These are phyloP conservation scores for Uloborus plumipes DNA, from an alignment of 2,888 invertebrate species.

Conservation along the genomic window DNA sequence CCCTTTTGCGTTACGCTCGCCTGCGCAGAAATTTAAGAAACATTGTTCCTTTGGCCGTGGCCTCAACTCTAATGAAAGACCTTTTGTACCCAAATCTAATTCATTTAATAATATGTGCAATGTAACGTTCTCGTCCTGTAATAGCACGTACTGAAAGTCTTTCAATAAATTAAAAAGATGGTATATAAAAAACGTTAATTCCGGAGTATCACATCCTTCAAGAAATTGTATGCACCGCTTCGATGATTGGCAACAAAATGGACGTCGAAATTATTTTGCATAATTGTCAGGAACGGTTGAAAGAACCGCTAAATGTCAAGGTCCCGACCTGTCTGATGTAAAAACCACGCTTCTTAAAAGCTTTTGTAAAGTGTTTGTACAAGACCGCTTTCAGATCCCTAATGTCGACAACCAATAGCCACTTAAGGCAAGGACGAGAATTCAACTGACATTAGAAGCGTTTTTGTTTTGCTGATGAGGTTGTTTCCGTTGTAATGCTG, in stretches of 20 bases:
- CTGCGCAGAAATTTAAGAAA: no score
- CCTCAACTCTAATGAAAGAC: no score
- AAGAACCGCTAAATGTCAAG: slow-evolving; percentile 23
- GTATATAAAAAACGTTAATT: no score
- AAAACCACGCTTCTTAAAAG: background rate
- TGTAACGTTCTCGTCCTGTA: no score
- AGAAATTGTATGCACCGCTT: no score
- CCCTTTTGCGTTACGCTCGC: no score
- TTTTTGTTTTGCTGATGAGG: background rate
- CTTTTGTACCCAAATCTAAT: no score
- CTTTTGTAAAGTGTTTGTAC: slow-evolving; percentile 5
- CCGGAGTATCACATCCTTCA: no score
- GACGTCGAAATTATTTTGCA: slow-evolving; percentile 8
- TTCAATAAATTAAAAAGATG: no score
- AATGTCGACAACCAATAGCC: slow-evolving; percentile 15
- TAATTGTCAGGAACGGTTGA: slow-evolving; percentile 1
- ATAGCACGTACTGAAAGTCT: no score
- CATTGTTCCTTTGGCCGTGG: no score
- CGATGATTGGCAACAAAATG: background rate
- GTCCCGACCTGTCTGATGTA: background rate
- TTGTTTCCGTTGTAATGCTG: background rate
- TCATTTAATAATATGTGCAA: no score
- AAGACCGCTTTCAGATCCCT: background rate
- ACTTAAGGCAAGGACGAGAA: slow-evolving; percentile 16
- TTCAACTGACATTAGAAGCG: slow-evolving; percentile 15